A percentile compares a stretch with the other conserved stretches of the same genome.
These are phyloP conservation scores for Mastomys coucha DNA, from an alignment of 2,113 vertebrate genomes.

Conservation along the genomic window DNA sequence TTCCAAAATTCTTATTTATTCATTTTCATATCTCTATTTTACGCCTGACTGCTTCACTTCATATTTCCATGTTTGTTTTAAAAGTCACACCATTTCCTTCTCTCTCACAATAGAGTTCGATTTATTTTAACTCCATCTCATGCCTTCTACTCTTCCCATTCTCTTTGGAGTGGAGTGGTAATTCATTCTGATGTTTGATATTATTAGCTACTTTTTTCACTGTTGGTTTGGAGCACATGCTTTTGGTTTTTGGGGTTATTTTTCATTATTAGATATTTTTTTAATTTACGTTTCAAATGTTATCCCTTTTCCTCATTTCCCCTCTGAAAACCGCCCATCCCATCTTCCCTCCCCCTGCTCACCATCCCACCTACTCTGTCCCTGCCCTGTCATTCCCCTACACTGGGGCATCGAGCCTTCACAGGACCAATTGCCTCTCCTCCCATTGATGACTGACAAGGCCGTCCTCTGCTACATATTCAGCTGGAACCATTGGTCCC, in stretches of 20 bases:
- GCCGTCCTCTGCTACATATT: no score
- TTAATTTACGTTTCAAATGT: no score
- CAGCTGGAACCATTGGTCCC: no score
- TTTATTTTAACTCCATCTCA: conserved; percentile 47
- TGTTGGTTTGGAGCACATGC: conserved; percentile 50
- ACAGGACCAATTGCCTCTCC: no score
- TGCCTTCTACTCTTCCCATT: conserved; percentile 60
- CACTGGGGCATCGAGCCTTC: no score
- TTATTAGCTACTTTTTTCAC: conserved; percentile 9
- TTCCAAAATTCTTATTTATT: not conserved
- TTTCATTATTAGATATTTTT: no score
- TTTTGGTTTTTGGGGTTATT: conserved; percentile 35
- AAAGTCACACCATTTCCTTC: conserved; percentile 28
- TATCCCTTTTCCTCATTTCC: no score
- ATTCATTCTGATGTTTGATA: conserved; percentile 21
- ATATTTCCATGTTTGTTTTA: conserved; percentile 12
- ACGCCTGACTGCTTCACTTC: conserved; percentile 22
- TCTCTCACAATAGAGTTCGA: conserved; percentile 40
- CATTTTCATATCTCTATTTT: conserved; percentile 29
- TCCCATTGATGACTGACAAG: no score
- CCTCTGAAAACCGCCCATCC: no score
- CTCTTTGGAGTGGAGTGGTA: conserved; percentile 5
- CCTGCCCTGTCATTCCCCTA: no score
- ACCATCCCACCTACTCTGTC: no score
- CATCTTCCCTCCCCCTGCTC: no score